Conservation (phyloP, 2,797 vertebrate species). For the Champsocephalus gunnari region DNA sequence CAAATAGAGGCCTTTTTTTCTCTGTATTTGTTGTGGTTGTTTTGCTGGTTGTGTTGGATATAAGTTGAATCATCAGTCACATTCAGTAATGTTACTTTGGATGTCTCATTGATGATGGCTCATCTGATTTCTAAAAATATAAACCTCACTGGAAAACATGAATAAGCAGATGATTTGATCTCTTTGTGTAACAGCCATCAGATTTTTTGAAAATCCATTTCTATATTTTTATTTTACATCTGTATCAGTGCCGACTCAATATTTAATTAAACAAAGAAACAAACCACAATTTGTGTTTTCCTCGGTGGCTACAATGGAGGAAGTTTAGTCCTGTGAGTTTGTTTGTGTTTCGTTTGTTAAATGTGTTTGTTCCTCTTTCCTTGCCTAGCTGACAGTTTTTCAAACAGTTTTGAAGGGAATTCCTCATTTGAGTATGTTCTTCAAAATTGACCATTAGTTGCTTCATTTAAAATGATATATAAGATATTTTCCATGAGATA, state of each 20-base stretch:
- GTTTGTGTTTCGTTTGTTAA: not conserved
- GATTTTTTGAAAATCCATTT: not conserved
- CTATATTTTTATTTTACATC: not conserved
- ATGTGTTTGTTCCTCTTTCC: constrained; percentile 41
- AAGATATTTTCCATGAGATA: too few relatives aligned
- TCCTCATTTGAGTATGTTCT: not conserved
- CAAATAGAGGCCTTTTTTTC: too few relatives aligned
- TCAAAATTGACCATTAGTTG: too few relatives aligned
- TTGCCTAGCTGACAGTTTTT: not conserved
- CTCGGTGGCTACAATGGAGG: not conserved
- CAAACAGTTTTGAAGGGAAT: constrained; percentile 4
- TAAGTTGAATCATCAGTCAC: too few relatives aligned
- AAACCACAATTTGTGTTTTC: not conserved
- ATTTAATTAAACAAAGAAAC: too few relatives aligned
- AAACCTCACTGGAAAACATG: not conserved
- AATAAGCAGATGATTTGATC: not conserved
- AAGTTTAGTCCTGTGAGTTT: not conserved
- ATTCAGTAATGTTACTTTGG: too few relatives aligned
- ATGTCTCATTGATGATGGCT: too few relatives aligned
- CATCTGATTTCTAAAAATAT: too few relatives aligned
- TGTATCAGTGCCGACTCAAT: too few relatives aligned
- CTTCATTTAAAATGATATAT: too few relatives aligned
- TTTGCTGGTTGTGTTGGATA: too few relatives aligned
- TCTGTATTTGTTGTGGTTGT: too few relatives aligned
- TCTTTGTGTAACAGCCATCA: not conserved